Evolutionary conservation across 2,888 invertebrate genomes (phyloP).

Genomic region (Cantharis flavilabris): DNA sequence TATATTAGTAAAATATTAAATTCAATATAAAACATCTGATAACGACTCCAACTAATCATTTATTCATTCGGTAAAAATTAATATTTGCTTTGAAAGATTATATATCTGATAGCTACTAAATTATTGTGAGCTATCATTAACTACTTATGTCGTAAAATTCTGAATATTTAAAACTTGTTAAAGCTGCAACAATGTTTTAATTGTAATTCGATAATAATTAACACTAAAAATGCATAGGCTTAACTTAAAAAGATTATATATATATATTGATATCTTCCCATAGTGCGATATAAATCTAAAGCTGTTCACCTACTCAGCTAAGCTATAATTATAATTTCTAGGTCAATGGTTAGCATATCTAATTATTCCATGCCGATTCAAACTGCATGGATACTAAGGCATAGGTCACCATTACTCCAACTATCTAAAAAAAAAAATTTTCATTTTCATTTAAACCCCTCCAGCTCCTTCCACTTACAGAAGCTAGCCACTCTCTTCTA

Average conservation of each 20-base stretch:
- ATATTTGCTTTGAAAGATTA: background rate
- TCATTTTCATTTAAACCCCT: background rate
- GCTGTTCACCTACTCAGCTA: no score
- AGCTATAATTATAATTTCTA: no score
- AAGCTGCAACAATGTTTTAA: no score
- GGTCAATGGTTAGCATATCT: background rate
- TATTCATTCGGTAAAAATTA: background rate
- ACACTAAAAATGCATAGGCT: no score
- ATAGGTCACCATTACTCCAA: background rate
- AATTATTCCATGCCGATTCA: background rate
- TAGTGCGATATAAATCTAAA: no score
- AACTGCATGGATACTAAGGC: background rate
- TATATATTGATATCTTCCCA: no score
- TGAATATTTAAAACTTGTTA: background rate
- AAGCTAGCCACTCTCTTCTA: background rate
- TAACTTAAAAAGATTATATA: no score
- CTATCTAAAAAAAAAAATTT: background rate
- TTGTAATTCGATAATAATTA: no score
- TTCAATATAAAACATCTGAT: background rate
- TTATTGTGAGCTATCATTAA: background rate
- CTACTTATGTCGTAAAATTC: background rate
- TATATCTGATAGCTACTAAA: background rate
- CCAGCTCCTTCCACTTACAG: background rate
- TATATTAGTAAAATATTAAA: background rate
- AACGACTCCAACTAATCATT: background rate